Evolutionary conservation across 2,797 vertebrate genomes (phyloP), one percentile per base, ranked within the genome.

Genomic region (Dermochelys coriacea): DNA sequence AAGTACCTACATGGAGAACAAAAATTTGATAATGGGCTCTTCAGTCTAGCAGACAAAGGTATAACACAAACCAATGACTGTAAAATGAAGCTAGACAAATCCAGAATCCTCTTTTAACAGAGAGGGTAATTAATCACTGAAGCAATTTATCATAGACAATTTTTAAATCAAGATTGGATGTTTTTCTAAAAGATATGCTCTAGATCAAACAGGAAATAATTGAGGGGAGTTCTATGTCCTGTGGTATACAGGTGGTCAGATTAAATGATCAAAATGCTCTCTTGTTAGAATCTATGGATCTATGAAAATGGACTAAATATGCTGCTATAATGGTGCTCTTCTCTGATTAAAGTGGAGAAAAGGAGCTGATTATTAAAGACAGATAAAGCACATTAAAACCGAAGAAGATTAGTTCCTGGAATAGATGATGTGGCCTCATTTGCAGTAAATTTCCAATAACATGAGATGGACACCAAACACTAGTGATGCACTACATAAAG

Each of bases 401-500:
- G 8, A 79, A 23, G 19, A 86, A 83, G 0, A 1, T 10, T 85
- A 86, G 37, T 77, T 71, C 8, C 18, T 79, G 41, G 78, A 51
- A 78, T 4, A 57, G n/a, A 1, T 77, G 71, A 75, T 47, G 45
- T 2, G 25, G 71, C 41, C 25, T 77, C 84, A 77, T 21, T 71
- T 80, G 27, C 45, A 41, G 4, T 5, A 37, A 29, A n/a, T 27
- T 71, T 41, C 5, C 59, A n/a, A 34, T 54, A 54, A 49, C 0
- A 0, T 2, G 34, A 47, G 25, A 75, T 75, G 41, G 18, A 88
- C 84, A 29, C 49, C 89, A 57, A 64, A 47, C 81, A 85, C 31
- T 71, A 85, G 12, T 5, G 1, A 34, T 1, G 9, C 1, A 23
- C 2, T n/a, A 5, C 37, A 45, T 80, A 12, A 64, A 23, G 57